Conservation (phyloP, 2,797 vertebrate genomes). For the Anabacerthia variegaticeps region DNA sequence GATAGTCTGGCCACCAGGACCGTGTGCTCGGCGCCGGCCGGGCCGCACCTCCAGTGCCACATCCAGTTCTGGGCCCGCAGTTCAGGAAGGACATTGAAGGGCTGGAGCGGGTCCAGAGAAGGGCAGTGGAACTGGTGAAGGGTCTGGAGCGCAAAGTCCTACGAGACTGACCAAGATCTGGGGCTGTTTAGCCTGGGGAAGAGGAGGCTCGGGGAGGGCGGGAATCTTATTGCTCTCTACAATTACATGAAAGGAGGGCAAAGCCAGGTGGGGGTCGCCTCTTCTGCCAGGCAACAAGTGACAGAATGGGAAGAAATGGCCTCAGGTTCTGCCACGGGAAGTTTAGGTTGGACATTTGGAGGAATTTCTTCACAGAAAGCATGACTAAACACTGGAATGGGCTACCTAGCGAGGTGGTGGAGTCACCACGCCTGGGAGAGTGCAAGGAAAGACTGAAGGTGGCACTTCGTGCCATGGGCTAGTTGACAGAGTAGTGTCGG, state of each 20-base stretch:
- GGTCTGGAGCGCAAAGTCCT: rapidly evolving
- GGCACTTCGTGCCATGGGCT: too few species aligned
- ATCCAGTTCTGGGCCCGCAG: rapidly evolving
- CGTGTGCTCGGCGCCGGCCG: rapidly evolving
- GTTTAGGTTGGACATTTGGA: background rate
- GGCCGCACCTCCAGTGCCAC: rapidly evolving
- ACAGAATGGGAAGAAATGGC: background rate
- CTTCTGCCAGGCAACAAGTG: background rate
- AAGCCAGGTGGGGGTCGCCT: too few species aligned
- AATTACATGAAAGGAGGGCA: background rate
- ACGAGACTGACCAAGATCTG: too few species aligned
- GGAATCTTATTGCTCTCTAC: rapidly evolving
- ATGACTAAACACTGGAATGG: background rate
- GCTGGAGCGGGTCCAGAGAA: rapidly evolving
- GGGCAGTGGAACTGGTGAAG: background rate
- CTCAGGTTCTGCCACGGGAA: too few species aligned
- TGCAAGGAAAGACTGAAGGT: background rate
- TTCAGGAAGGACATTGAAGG: background rate
- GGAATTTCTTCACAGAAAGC: background rate
- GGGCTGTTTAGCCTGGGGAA: background rate
- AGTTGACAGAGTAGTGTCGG: too few species aligned
- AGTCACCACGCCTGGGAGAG: rapidly evolving
- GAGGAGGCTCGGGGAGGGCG: too few species aligned
- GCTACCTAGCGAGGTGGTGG: background rate
- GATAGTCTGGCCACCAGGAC: background rate